Conservation (phyloP, 1,140 invertebrate genomes). For the Streblospio benedicti region DNA sequence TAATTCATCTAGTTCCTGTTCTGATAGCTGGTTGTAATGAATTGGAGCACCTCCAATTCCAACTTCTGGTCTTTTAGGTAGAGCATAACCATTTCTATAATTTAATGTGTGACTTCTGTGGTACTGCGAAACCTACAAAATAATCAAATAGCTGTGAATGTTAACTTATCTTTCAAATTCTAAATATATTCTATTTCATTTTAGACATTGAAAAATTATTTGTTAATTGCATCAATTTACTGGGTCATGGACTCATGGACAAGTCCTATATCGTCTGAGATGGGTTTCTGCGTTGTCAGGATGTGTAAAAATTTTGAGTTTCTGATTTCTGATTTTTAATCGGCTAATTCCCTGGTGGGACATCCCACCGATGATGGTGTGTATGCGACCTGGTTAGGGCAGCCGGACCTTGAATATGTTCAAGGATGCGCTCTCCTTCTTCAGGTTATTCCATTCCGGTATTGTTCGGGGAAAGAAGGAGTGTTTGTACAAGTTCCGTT, state of each 20-base stretch:
- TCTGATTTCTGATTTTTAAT: no score
- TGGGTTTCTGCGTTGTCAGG: background rate
- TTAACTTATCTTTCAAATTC: background rate
- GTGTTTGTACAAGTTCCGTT: no score
- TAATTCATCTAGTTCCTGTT: constrained; percentile 46
- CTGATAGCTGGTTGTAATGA: constrained; percentile 47
- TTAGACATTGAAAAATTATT: background rate
- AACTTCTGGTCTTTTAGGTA: constrained; percentile 50
- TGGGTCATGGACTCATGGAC: background rate
- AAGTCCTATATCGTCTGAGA: background rate
- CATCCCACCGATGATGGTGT: no score
- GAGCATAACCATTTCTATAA: constrained; percentile 60
- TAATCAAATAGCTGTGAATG: background rate
- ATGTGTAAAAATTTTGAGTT: no score
- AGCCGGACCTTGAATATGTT: no score
- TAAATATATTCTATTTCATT: background rate
- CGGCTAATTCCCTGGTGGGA: no score
- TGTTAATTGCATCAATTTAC: background rate
- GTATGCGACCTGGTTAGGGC: no score
- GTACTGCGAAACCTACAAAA: constrained; percentile 54
- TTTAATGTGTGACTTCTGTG: constrained; percentile 58
- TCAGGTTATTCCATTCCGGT: no score
- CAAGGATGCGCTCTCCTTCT: no score
- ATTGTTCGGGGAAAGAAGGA: no score
- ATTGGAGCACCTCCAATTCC: constrained; percentile 53